These are phyloP conservation scores for Thryonomys swinderianus DNA, from an alignment of 2,113 vertebrate species.

Conservation along the genomic window DNA sequence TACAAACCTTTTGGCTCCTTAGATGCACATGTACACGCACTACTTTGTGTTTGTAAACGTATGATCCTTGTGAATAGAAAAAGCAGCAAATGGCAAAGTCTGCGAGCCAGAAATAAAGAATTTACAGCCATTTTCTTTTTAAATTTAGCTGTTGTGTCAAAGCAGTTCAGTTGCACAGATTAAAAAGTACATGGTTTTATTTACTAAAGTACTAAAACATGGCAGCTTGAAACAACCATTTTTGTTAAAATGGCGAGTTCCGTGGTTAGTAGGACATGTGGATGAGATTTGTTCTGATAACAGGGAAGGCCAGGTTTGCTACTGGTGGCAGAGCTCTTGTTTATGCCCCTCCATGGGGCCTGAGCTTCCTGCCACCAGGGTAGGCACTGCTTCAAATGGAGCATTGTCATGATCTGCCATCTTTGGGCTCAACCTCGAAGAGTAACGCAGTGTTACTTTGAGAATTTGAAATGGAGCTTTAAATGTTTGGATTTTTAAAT, in stretches of 20 bases:
- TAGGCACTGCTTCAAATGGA: neutral
- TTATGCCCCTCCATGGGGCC: neutral
- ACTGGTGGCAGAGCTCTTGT: neutral
- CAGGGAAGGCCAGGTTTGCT: neutral
- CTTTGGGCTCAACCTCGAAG: neutral
- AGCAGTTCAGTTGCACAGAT: slow-evolving; percentile 22
- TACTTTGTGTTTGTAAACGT: neutral
- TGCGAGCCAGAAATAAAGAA: slow-evolving; percentile 15
- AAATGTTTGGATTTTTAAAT: neutral
- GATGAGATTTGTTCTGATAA: neutral
- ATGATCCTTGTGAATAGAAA: neutral
- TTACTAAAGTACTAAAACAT: slow-evolving; percentile 18
- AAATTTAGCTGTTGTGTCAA: neutral
- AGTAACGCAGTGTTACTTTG: neutral
- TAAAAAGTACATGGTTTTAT: slow-evolving; percentile 26
- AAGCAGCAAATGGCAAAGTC: neutral
- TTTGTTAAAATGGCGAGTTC: neutral
- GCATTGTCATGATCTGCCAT: neutral
- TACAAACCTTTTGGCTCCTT: neutral
- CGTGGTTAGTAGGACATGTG: neutral
- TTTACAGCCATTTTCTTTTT: neutral
- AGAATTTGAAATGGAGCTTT: neutral
- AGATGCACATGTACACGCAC: neutral
- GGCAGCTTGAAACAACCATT: neutral
- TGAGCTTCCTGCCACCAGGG: neutral